A percentile compares a stretch with the other conserved stretches of the same genome.
These are phyloP conservation scores for Cephus rjabovi DNA, from an alignment of 2,888 invertebrate species.

Conservation along the genomic window DNA sequence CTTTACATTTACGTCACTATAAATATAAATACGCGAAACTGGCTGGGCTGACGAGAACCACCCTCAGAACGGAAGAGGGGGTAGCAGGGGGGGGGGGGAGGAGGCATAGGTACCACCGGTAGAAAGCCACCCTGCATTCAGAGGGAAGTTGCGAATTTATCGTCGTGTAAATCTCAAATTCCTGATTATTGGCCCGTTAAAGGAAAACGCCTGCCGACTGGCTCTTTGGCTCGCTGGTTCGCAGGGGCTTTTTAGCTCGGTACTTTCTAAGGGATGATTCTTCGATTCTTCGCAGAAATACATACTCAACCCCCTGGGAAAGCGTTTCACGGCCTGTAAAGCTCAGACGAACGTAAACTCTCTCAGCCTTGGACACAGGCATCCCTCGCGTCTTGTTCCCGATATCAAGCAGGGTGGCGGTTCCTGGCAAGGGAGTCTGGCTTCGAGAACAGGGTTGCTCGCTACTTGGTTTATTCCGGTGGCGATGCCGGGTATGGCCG, in stretches of 20 bases:
- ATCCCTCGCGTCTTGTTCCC: too few relatives aligned
- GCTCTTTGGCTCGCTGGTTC: not conserved
- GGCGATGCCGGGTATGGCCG: too few relatives aligned
- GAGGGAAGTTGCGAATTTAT: constrained; percentile 41
- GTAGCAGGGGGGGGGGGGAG: too few relatives aligned
- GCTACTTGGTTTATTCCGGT: too few relatives aligned
- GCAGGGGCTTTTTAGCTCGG: too few relatives aligned
- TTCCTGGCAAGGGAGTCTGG: too few relatives aligned
- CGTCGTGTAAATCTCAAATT: constrained; percentile 50
- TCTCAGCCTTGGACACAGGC: too few relatives aligned
- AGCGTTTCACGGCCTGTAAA: constrained; percentile 4
- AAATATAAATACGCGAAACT: constrained; percentile 45
- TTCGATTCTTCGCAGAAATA: not conserved
- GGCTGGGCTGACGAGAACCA: constrained; percentile 4
- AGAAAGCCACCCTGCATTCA: constrained; percentile 14
- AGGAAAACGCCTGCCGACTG: not conserved
- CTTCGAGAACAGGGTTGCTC: too few relatives aligned
- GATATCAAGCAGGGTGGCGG: too few relatives aligned
- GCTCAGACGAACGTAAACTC: not conserved
- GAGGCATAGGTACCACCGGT: too few relatives aligned
- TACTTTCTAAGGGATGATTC: not conserved
- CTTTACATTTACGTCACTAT: constrained; percentile 48
- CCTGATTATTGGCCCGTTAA: constrained; percentile 52
- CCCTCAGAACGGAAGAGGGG: too few relatives aligned
- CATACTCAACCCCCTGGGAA: not conserved